Percentiles rank a stretch among this genome's conserved stretches.
Conservation (phyloP, 2,113 vertebrate species). For the Ammodramus savannarum region DNA sequence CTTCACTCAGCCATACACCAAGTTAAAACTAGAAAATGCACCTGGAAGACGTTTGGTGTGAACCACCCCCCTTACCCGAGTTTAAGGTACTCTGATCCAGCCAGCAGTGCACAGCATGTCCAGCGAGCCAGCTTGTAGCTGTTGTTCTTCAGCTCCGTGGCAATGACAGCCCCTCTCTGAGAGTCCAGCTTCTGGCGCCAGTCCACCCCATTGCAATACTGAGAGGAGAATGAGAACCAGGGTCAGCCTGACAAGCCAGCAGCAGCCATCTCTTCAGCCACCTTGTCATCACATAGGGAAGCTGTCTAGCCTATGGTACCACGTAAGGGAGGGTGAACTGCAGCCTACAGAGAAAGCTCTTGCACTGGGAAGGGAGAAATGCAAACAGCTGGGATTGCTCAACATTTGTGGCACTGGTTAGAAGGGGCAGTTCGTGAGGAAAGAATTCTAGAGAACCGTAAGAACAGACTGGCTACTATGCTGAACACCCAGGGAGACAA, state of each 20-base stretch:
- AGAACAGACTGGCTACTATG: background rate
- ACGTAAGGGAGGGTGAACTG: fast-evolving
- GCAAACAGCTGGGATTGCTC: fast-evolving
- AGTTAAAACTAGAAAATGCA: background rate
- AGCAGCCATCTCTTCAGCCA: background rate
- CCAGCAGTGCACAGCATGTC: conserved; percentile 95
- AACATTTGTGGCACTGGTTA: background rate
- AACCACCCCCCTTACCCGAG: conserved; percentile 82
- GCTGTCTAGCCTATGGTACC: fast-evolving
- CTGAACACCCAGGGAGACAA: background rate
- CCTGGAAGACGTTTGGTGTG: fast-evolving
- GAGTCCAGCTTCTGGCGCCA: conserved; percentile 99
- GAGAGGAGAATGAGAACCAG: background rate
- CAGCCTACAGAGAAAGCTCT: background rate
- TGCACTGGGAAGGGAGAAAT: background rate
- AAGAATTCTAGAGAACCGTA: background rate
- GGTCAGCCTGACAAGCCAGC: background rate
- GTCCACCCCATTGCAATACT: conserved; percentile 98
- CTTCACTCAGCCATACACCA: fast-evolving
- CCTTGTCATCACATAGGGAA: background rate
- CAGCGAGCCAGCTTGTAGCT: conserved; percentile 98
- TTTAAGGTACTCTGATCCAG: conserved; percentile 96
- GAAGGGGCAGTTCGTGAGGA: background rate
- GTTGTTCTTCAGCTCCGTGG: conserved; percentile 98
- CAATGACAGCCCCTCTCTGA: conserved; percentile 94